A percentile compares a stretch with the other conserved stretches of the same genome.
These are phyloP conservation scores for Podarcis siculus DNA, from an alignment of 2,797 vertebrate genomes.

Conservation along the genomic window DNA sequence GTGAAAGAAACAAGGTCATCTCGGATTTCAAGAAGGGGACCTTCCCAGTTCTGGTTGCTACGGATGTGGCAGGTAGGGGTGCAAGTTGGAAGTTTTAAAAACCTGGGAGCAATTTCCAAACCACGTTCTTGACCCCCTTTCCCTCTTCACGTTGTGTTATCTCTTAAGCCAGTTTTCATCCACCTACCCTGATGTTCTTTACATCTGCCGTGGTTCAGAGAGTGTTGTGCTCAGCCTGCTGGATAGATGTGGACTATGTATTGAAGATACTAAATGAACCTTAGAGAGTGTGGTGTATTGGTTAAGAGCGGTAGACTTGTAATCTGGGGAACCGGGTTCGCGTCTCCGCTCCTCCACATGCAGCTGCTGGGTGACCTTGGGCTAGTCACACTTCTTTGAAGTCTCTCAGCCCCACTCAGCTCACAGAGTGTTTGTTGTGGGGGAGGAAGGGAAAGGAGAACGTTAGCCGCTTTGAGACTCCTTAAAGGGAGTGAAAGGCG, in stretches of 20 bases:
- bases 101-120: background rate
- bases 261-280: background rate
- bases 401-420: too few species aligned
- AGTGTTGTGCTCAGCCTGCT: background rate
- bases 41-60: constrained; percentile 93
- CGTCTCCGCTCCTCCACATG: too few species aligned
- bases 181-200: background rate
- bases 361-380: too few species aligned
- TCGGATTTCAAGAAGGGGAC: constrained; percentile 97
- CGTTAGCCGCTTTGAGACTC: too few species aligned
- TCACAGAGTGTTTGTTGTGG: too few species aligned
- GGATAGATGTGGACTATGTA: background rate
- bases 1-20: constrained; percentile 99
- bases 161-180: background rate
- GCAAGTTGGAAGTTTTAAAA: background rate
- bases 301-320: too few species aligned
- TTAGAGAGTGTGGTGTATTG: background rate
- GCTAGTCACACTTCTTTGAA: too few species aligned
- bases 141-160: background rate
- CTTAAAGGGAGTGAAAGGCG: too few species aligned
- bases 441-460: too few species aligned
- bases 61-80: constrained; percentile 93
- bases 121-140: background rate
- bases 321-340: too few species aligned
- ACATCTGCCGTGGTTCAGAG: background rate